These are phyloP conservation scores for Cyanoliseus patagonus DNA, from an alignment of 2,113 vertebrate genomes.

Conservation along the genomic window DNA sequence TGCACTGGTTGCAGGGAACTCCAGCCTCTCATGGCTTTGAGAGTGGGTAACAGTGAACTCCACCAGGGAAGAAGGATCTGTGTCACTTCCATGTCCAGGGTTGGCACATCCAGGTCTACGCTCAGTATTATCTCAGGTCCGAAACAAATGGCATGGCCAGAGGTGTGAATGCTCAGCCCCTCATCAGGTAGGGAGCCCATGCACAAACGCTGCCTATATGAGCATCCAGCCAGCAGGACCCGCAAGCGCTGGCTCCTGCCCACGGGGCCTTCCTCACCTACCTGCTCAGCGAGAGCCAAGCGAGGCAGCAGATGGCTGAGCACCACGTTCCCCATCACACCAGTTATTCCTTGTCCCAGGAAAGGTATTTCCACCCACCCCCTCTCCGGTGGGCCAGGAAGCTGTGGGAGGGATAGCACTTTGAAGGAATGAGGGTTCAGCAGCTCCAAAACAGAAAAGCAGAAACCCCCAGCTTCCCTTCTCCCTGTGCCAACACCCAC, in stretches of 20 bases:
- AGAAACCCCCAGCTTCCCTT: not conserved
- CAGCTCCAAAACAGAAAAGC: not conserved
- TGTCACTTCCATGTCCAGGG: not conserved
- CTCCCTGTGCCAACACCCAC: rapidly evolving
- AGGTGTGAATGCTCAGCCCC: not conserved
- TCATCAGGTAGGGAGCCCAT: not conserved
- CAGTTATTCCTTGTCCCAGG: not conserved
- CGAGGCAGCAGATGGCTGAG: not conserved
- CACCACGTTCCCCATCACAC: not conserved
- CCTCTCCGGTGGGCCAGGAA: not conserved
- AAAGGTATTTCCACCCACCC: slow-evolving; percentile 22
- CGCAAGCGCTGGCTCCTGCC: not conserved
- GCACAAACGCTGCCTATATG: not conserved
- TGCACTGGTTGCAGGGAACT: not conserved
- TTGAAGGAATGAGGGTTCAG: not conserved
- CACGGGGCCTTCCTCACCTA: not conserved
- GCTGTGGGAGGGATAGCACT: not conserved
- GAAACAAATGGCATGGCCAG: rapidly evolving
- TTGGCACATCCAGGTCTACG: not conserved
- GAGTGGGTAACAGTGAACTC: not conserved
- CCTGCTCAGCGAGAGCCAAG: not conserved
- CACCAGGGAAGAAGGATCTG: not conserved
- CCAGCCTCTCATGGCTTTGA: not conserved
- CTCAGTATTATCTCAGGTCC: not conserved
- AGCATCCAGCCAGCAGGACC: not conserved